Percentiles rank a stretch among this genome's conserved stretches.
Conservation (phyloP, 2,888 invertebrate genomes). For the Gryllus longicercus region DNA sequence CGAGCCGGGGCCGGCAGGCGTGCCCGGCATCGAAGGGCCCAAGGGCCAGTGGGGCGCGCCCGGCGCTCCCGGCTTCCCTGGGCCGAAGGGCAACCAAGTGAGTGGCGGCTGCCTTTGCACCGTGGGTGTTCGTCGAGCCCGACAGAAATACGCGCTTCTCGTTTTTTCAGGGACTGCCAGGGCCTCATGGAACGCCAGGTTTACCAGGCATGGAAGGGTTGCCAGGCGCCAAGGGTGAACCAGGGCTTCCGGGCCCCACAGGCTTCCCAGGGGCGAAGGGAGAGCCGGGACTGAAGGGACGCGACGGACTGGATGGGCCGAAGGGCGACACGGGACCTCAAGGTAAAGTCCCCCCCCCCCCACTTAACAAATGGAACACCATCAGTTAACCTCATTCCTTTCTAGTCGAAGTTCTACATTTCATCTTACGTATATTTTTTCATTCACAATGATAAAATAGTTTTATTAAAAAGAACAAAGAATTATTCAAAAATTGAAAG, state of each 20-base stretch:
- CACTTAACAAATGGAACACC: background rate
- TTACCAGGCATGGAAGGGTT: conserved; percentile 60
- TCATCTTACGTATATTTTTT: no score
- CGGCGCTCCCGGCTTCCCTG: conserved; percentile 57
- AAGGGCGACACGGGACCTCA: conserved; percentile 54
- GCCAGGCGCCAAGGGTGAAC: conserved; percentile 39
- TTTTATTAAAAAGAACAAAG: no score
- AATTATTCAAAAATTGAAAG: no score
- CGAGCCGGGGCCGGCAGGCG: conserved; percentile 49
- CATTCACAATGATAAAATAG: no score
- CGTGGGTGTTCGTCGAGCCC: no score
- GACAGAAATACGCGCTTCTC: background rate
- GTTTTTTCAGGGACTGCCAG: conserved; percentile 42
- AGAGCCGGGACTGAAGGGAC: conserved; percentile 61
- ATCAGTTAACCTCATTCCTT: background rate
- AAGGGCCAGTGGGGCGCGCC: conserved; percentile 40
- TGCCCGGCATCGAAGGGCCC: conserved; percentile 59
- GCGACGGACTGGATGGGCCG: conserved; percentile 54
- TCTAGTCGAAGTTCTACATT: background rate
- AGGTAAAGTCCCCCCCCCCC: conserved; percentile 42
- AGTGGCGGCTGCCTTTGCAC: background rate
- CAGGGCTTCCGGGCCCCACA: conserved; percentile 40
- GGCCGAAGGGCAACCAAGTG: conserved; percentile 52
- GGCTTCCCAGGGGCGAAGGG: conserved; percentile 50
- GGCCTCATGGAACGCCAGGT: conserved; percentile 57